These are phyloP conservation scores for Bombus vancouverensis DNA, from an alignment of 1,140 invertebrate species.

Conservation along the genomic window DNA sequence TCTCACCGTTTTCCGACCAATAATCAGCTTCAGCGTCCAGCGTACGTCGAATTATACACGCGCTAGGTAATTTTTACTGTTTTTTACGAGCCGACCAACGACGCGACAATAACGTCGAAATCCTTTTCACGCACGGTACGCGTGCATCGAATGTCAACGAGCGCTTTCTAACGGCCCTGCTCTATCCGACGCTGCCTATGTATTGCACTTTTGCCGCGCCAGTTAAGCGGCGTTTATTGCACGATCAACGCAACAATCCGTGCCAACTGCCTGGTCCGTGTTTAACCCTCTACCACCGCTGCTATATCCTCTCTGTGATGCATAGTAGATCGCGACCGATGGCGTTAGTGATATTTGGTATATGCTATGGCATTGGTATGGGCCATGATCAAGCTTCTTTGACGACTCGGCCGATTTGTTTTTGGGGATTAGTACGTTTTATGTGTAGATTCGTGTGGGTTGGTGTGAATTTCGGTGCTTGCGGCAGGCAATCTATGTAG, in stretches of 20 bases:
- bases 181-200: background rate
- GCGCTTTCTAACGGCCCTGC: slow-evolving; percentile 15
- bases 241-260: slow-evolving; percentile 46
- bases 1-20: background rate
- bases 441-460: background rate
- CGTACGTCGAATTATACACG: slow-evolving; percentile 50
- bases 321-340: background rate
- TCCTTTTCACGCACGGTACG: slow-evolving; percentile 25
- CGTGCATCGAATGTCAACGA: slow-evolving; percentile 44
- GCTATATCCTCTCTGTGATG: background rate
- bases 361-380: background rate
- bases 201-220: slow-evolving; percentile 33
- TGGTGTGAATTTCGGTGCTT: background rate
- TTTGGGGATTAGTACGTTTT: background rate
- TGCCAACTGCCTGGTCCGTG: background rate
- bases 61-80: slow-evolving; percentile 51
- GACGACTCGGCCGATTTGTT: background rate
- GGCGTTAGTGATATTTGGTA: background rate
- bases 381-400: background rate
- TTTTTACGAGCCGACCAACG: slow-evolving; percentile 20
- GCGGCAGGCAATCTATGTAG: background rate
- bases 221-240: slow-evolving; percentile 47
- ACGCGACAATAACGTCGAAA: slow-evolving; percentile 35
- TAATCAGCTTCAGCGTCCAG: slow-evolving; percentile 36
- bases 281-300: slow-evolving; percentile 22